Percentiles rank a stretch among this genome's conserved stretches.
These are phyloP conservation scores for Drosophila virilis DNA, from an alignment of 1,140 invertebrate genomes.

Conservation along the genomic window DNA sequence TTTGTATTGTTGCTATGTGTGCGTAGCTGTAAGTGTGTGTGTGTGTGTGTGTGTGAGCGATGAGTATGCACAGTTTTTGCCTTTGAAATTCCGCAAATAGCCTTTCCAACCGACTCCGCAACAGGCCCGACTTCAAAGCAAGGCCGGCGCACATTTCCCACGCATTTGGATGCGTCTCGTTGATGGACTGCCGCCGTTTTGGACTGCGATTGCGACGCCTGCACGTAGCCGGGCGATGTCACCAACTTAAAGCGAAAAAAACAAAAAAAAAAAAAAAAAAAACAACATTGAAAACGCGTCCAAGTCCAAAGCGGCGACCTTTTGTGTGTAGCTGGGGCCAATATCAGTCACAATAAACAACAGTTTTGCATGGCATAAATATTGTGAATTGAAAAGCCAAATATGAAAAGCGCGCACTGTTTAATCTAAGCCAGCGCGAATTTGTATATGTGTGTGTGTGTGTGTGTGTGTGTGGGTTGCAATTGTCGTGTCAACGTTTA, in stretches of 20 bases:
- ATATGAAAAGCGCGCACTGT: conserved; percentile 53
- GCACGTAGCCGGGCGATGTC: conserved; percentile 34
- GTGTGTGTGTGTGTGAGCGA: conserved; percentile 9
- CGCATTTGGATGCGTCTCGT: conserved; percentile 55
- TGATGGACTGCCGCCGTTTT: conserved; percentile 53
- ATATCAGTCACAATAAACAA: conserved; percentile 56
- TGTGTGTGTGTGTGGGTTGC: conserved; percentile 16
- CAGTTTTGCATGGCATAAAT: conserved; percentile 51
- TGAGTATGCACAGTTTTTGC: conserved; percentile 32
- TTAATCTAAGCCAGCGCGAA: conserved; percentile 22
- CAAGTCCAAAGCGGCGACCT: conserved; percentile 9
- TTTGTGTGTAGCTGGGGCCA: conserved; percentile 5
- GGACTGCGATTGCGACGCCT: conserved; percentile 1
- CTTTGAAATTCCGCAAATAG: conserved; percentile 58
- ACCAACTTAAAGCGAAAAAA: neutral
- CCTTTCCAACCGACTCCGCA: conserved; percentile 27
- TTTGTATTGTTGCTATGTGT: neutral
- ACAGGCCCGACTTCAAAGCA: conserved; percentile 49
- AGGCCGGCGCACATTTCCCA: conserved; percentile 58
- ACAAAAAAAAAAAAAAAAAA: too few relatives aligned
- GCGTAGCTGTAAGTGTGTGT: neutral
- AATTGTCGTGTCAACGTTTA: conserved; percentile 60
- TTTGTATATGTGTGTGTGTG: neutral
- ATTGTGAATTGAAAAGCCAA: conserved; percentile 68
- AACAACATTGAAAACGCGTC: conserved; percentile 14